Percentiles rank a stretch among this genome's conserved stretches.
These are phyloP conservation scores for Cyanocitta stelleri DNA, from an alignment of 2,113 vertebrate species.

Conservation along the genomic window DNA sequence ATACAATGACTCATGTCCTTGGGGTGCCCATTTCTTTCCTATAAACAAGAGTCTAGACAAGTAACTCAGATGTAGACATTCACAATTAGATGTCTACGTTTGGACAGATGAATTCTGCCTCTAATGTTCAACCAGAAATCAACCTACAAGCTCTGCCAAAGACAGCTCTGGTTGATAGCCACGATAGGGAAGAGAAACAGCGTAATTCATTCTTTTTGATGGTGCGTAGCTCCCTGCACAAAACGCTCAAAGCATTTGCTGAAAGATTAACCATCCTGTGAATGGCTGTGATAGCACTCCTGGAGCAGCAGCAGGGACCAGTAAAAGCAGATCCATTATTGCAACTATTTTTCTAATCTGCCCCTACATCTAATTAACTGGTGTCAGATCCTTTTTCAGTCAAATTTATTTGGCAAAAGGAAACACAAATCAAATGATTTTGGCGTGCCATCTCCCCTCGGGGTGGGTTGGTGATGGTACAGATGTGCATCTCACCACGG, in stretches of 20 bases:
- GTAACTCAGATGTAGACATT: slow-evolving; percentile 55
- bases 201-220: slow-evolving; percentile 40
- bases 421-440: neutral
- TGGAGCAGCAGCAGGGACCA: neutral
- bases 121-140: slow-evolving; percentile 36
- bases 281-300: neutral
- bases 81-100: slow-evolving; percentile 51
- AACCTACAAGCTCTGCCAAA: slow-evolving; percentile 20
- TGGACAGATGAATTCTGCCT: slow-evolving; percentile 45
- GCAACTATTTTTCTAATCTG: slow-evolving; percentile 9
- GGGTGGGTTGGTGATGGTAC: neutral
- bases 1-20: slow-evolving; percentile 59
- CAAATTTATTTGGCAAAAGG: neutral
- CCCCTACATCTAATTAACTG: neutral
- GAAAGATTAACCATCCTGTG: slow-evolving; percentile 26
- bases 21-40: slow-evolving; percentile 61
- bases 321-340: slow-evolving; percentile 14
- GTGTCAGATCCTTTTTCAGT: neutral
- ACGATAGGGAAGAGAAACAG: slow-evolving; percentile 32
- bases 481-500: neutral
- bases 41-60: slow-evolving; percentile 67
- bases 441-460: fast-evolving
- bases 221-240: neutral
- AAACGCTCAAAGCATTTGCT: neutral
- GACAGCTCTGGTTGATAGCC: slow-evolving; percentile 45